Evolutionary conservation across 2,888 invertebrate genomes (phyloP).

Genomic region (Melanchra persicariae): DNA sequence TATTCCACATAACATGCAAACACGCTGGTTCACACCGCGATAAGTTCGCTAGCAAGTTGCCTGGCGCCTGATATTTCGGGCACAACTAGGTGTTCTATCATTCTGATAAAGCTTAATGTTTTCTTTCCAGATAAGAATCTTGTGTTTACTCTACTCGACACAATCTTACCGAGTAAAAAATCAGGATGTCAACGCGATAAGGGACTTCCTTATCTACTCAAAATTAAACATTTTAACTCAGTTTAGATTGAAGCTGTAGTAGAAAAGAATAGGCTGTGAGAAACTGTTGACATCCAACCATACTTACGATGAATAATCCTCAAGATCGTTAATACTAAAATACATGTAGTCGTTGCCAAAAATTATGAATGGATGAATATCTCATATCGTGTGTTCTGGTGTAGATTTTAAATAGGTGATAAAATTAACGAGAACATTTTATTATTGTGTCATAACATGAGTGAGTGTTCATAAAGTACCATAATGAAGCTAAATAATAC

Average conservation of each 20-base stretch:
- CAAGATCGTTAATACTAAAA: conserved; percentile 32
- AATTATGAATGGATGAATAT: conserved; percentile 61
- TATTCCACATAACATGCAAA: conserved; percentile 45
- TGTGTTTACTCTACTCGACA: conserved; percentile 81
- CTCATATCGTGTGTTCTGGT: conserved; percentile 47
- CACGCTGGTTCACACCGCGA: conserved; percentile 47
- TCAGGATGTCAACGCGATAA: conserved; percentile 85
- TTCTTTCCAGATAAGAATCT: conserved; percentile 82
- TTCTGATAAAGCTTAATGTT: conserved; percentile 80
- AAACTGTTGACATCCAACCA: conserved; percentile 25
- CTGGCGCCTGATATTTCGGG: conserved; percentile 50
- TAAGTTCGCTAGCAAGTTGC: conserved; percentile 47
- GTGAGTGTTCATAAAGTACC: conserved; percentile 54
- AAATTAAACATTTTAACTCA: conserved; percentile 60
- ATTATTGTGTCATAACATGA: conserved; percentile 67
- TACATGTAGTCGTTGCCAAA: conserved; percentile 57
- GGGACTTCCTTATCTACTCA: conserved; percentile 69
- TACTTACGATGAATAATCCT: conserved; percentile 42
- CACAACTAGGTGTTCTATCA: conserved; percentile 75
- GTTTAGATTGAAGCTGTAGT: conserved; percentile 51
- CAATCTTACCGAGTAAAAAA: conserved; percentile 83
- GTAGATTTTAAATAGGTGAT: conserved; percentile 59
- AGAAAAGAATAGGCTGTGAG: conserved; percentile 39
- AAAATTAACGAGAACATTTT: conserved; percentile 60
- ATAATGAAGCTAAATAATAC: conserved; percentile 66